Conservation (phyloP, 2,888 invertebrate genomes). For the Palloptera scutellata region DNA sequence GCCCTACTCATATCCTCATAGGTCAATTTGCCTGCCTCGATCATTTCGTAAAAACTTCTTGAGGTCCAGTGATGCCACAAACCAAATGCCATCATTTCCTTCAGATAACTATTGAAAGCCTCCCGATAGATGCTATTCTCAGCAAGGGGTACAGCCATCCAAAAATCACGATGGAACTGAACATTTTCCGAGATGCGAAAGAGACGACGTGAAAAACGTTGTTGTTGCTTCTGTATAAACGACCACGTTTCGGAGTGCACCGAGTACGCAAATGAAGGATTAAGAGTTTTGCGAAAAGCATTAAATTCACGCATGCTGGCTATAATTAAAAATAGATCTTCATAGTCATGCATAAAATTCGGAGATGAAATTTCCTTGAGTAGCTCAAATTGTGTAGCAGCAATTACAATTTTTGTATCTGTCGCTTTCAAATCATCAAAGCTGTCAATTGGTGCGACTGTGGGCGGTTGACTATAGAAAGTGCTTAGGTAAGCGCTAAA, state of each 20-base stretch:
- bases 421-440: constrained; percentile 42
- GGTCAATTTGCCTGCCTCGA: constrained; percentile 11
- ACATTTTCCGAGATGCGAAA: constrained; percentile 19
- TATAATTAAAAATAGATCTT: constrained; percentile 11
- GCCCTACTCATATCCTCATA: constrained; percentile 19
- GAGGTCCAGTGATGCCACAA: constrained; percentile 34
- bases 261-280: constrained; percentile 21
- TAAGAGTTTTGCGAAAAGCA: constrained; percentile 14
- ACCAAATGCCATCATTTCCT: constrained; percentile 28
- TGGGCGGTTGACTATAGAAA: constrained; percentile 42
- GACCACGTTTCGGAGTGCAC: constrained; percentile 19
- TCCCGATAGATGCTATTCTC: constrained; percentile 35
- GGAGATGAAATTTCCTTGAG: constrained; percentile 11
- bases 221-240: constrained; percentile 24
- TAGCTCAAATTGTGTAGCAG: constrained; percentile 7
- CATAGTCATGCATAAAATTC: constrained; percentile 16
- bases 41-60: constrained; percentile 27
- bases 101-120: constrained; percentile 27
- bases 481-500: constrained; percentile 45
- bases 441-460: constrained; percentile 32
- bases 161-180: constrained; percentile 10
- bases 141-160: constrained; percentile 32
- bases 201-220: constrained; percentile 25
- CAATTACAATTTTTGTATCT: constrained; percentile 16
- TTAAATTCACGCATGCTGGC: constrained; percentile 15